Percentiles rank a stretch among this genome's conserved stretches.
phyloP scores from a whole-genome alignment of 2,888 invertebrate genomes.

The Nowickia ferox region DNA sequence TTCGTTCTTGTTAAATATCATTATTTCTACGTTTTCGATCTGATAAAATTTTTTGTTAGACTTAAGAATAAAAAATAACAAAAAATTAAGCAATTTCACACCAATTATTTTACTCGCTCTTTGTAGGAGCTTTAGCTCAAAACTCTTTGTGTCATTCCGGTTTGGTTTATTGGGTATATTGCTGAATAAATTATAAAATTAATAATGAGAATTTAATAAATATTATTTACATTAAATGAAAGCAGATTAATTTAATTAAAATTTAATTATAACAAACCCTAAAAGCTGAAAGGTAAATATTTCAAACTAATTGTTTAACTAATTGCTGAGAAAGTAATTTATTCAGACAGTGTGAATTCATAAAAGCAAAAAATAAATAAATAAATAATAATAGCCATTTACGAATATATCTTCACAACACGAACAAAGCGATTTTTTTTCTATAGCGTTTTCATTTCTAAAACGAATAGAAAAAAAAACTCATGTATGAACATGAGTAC shows the following conservation, averaged over 20 bases:
- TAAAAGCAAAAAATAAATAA: background rate
- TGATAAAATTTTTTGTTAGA: no score
- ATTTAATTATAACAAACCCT: slow-evolving; percentile 2
- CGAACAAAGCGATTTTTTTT: no score
- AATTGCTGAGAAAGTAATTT: slow-evolving; percentile 37
- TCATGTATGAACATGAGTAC: no score
- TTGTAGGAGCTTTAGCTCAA: background rate
- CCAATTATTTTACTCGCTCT: no score
- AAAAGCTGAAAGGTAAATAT: background rate
- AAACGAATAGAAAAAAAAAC: no score
- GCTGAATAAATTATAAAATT: background rate
- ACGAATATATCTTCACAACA: no score
- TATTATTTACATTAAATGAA: background rate
- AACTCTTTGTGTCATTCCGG: background rate
- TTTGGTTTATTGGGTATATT: background rate
- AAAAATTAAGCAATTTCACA: no score
- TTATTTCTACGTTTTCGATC: no score
- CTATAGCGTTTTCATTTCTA: no score
- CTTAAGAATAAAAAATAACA: no score
- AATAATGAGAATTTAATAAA: background rate
- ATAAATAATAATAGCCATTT: no score
- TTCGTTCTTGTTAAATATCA: no score
- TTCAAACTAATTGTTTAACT: slow-evolving; percentile 2
- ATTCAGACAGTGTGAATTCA: background rate
- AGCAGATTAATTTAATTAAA: slow-evolving; percentile 31